Conservation (phyloP, 2,888 invertebrate species). For the Dryocosmus kuriphilus region DNA sequence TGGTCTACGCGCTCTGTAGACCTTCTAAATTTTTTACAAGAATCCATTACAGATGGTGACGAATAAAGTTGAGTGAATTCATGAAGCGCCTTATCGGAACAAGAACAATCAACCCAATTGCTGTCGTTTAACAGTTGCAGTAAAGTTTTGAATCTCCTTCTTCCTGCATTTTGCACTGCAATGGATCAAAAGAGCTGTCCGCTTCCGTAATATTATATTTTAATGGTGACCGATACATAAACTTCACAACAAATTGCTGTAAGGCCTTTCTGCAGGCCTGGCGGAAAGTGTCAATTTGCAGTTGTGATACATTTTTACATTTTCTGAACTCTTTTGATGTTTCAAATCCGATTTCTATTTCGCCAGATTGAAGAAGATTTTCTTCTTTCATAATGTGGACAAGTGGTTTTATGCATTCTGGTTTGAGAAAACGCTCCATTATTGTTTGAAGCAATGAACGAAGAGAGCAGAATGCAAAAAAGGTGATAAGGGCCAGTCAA, state of each 20-base stretch:
- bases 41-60: background rate
- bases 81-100: constrained; percentile 41
- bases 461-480: constrained; percentile 47
- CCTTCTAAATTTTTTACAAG: constrained; percentile 9
- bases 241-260: constrained; percentile 39
- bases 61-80: constrained; percentile 3
- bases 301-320: constrained; percentile 33
- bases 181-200: constrained; percentile 41
- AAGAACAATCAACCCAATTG: constrained; percentile 13
- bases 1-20: background rate
- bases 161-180: constrained; percentile 11
- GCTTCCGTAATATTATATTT: constrained; percentile 42
- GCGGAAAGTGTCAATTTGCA: constrained; percentile 29
- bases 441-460: constrained; percentile 31
- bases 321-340: constrained; percentile 42
- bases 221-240: constrained; percentile 45
- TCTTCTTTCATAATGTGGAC: constrained; percentile 37
- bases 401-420: constrained; percentile 37
- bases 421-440: constrained; percentile 44
- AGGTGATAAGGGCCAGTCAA: constrained; percentile 50
- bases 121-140: constrained; percentile 37
- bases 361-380: constrained; percentile 42
- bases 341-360: constrained; percentile 44
- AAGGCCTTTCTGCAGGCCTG: constrained; percentile 41
- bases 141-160: constrained; percentile 40